Percentiles rank a stretch among this genome's conserved stretches.
Evolutionary conservation across 2,888 invertebrate species (phyloP).

Genomic region (Drosophila kuntzei): DNA sequence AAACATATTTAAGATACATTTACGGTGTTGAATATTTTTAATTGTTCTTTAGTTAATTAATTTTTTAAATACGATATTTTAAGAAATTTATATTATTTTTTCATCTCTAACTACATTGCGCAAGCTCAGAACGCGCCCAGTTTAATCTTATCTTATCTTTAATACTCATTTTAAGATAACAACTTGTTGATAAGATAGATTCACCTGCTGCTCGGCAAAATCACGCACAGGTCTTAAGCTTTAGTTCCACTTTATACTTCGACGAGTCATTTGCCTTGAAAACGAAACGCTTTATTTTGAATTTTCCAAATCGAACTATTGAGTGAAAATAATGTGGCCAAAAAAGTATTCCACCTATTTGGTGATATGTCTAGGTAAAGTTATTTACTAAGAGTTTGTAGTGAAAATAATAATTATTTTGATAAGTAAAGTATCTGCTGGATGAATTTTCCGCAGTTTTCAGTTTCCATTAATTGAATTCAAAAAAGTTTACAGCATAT

Average conservation of each 20-base stretch:
- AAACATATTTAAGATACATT: no score
- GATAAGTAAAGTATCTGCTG: not conserved
- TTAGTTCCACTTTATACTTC: slow-evolving; percentile 67
- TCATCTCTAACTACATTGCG: slow-evolving; percentile 27
- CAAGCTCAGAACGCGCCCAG: slow-evolving; percentile 36
- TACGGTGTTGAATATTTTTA: no score
- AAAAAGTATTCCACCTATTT: slow-evolving; percentile 79
- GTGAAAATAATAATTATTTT: not conserved
- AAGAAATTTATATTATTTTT: no score
- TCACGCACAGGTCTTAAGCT: slow-evolving; percentile 44
- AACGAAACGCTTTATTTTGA: slow-evolving; percentile 30
- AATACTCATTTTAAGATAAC: slow-evolving; percentile 27
- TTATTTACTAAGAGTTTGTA: slow-evolving; percentile 36
- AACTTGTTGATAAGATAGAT: slow-evolving; percentile 60
- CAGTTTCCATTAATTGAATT: no score
- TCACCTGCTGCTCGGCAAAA: slow-evolving; percentile 54
- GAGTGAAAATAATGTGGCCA: slow-evolving; percentile 73
- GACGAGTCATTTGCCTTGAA: slow-evolving; percentile 30
- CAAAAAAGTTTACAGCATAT: not conserved
- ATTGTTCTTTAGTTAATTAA: no score
- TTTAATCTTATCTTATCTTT: slow-evolving; percentile 53
- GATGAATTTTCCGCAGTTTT: not conserved
- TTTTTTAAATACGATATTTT: no score
- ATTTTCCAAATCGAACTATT: slow-evolving; percentile 10
- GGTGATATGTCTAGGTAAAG: slow-evolving; percentile 81